Conservation (phyloP, 1,140 invertebrate genomes). For the Papilio helenus region DNA sequence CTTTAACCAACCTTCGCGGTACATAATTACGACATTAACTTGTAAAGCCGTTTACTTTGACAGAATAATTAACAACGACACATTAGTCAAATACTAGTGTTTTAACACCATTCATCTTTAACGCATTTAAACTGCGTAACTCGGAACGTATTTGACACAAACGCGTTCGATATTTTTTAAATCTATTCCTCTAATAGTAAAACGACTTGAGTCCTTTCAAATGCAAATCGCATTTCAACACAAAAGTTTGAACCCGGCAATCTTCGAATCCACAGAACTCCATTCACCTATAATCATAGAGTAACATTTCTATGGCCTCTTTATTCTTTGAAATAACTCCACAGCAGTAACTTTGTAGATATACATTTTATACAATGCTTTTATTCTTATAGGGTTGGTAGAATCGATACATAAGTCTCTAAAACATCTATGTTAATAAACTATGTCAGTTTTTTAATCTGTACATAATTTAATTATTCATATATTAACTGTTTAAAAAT, state of each 20-base stretch:
- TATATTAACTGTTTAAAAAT: neutral
- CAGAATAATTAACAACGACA: constrained; percentile 16
- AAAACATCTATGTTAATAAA: too few relatives aligned
- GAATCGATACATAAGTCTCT: neutral
- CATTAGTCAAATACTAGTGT: neutral
- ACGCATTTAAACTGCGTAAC: neutral
- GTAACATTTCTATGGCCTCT: constrained; percentile 27
- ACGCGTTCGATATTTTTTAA: neutral
- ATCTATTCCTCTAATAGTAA: neutral
- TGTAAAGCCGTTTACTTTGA: constrained; percentile 26
- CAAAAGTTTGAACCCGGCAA: constrained; percentile 35
- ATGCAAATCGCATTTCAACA: constrained; percentile 27
- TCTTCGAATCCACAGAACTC: constrained; percentile 19
- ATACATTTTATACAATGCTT: neutral
- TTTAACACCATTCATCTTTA: too few relatives aligned
- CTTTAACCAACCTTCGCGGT: constrained; percentile 23
- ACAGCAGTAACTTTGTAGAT: constrained; percentile 1
- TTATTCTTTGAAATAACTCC: constrained; percentile 16
- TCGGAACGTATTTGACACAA: neutral
- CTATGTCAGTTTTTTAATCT: neutral
- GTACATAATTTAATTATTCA: neutral
- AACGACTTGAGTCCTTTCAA: constrained; percentile 24
- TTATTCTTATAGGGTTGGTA: neutral
- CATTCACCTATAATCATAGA: constrained; percentile 34
- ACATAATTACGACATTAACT: constrained; percentile 35